phyloP scores from a whole-genome alignment of 2,797 vertebrate genomes.

The Synaphobranchus kaupii region DNA sequence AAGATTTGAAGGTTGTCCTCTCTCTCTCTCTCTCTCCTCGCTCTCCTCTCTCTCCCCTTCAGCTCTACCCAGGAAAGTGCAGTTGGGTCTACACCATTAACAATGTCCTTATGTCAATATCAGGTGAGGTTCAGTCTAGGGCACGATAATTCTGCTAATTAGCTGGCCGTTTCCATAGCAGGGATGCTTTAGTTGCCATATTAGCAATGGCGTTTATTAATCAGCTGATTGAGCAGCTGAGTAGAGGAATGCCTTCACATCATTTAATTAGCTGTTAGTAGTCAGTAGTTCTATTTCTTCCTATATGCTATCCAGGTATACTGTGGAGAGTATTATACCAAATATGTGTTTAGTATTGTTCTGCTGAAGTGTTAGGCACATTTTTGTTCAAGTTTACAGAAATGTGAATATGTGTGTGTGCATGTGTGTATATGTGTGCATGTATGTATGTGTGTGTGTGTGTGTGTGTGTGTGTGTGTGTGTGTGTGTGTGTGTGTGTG shows the following conservation, averaged over 20 bases:
- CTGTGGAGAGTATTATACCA: no score
- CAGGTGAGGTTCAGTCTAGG: conserved; percentile 69
- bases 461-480: conserved; percentile 24
- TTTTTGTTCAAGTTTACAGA: neutral
- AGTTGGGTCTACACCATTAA: conserved; percentile 85
- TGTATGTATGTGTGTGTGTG: conserved; percentile 25
- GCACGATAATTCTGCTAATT: neutral
- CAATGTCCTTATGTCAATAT: conserved; percentile 87
- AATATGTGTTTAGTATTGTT: no score
- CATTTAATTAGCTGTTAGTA: neutral
- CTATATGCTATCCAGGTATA: neutral
- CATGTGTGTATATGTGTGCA: conserved; percentile 30
- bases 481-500: conserved; percentile 23
- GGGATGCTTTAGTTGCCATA: neutral
- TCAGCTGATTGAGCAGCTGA: neutral
- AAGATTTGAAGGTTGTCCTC: neutral
- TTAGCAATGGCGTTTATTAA: conserved; percentile 2
- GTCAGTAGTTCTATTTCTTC: neutral
- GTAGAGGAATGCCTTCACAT: neutral
- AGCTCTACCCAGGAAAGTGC: conserved; percentile 86
- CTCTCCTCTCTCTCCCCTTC: conserved; percentile 42
- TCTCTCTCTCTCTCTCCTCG: neutral
- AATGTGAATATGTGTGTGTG: conserved; percentile 8
- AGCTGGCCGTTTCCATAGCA: neutral
- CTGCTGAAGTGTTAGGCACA: no score